Base-by-base conservation (phyloP, 2,797 vertebrate genomes). In the Urophycis tenuis region DNA sequence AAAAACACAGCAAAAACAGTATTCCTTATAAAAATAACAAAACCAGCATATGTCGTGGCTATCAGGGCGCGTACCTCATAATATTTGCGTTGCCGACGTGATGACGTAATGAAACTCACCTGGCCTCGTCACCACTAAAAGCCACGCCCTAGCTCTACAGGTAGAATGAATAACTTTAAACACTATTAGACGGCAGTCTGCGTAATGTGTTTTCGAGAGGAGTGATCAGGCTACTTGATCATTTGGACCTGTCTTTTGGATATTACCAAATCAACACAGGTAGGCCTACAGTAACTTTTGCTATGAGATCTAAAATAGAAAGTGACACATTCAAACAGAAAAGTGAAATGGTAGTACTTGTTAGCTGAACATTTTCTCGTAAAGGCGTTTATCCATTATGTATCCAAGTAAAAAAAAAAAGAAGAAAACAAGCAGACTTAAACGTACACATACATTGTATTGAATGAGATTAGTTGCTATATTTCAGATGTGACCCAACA, bases 71-170 rank as follows among this genome's bases (percentile, higher is more conserved):
- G 17, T 12, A 35, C 74, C 82, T 87, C 82, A 81, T 11, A 75
- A 25, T 0, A 0, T 8, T 53, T 33, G 49, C 67, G 71, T 71
- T 0, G 0, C 32, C 31, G 0, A 34, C 89, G 87, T 83, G 81
- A 84, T 89, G 84, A 89, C 91, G 89, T 87, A 2, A 1, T 11
- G 88, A 89, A 87, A 91, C 87, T 82, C 77, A 88, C 89, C 89
- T 90, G 85, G 75, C 41, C 75, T 29, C 30, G 0, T 7, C 0
- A 29, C 34, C 25, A 49, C 29, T 15, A 53, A 31, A 60, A 11
- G 77, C 80, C 87, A 81, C 86, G 74, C 88, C 88, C 67, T 32
- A n/a, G n/a, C n/a, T 53, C 73, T 10, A 53, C 71, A 14, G 35
- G 78, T 81, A 83, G 81, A 76, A 81, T 83, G 71, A 9, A 69